Conservation (phyloP, 2,113 vertebrate species). For the Mesocricetus auratus region DNA sequence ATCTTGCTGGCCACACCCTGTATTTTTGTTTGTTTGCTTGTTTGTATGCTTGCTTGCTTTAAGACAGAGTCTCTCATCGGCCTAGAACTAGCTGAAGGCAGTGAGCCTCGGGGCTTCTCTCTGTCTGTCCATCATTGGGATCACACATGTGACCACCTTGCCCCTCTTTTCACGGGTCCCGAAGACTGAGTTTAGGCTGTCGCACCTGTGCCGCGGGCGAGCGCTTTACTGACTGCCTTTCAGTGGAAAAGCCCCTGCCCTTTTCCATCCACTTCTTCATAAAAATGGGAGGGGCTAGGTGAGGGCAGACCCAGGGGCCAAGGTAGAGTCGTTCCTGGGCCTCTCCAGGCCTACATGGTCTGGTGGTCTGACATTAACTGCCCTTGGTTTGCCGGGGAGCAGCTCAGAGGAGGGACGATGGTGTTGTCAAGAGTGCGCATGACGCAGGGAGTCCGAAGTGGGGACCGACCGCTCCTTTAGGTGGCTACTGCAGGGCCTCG, state of each 20-base stretch:
- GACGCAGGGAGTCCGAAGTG: background rate
- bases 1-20: background rate
- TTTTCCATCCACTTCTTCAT: background rate
- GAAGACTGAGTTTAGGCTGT: background rate
- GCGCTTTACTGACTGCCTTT: background rate
- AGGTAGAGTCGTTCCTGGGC: no score
- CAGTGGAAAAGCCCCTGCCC: background rate
- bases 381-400: background rate
- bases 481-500: background rate
- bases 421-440: fast-evolving
- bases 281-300: background rate
- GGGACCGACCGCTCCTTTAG: background rate
- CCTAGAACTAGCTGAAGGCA: background rate
- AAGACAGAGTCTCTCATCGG: background rate
- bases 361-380: background rate
- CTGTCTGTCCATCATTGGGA: background rate
- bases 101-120: background rate
- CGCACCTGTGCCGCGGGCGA: no score
- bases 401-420: background rate
- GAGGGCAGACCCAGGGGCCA: background rate
- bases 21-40: no score
- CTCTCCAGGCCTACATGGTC: background rate
- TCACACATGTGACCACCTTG: background rate
- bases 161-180: background rate
- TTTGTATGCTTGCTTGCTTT: background rate